Conservation (phyloP, 1,140 invertebrate genomes). For the Watersipora subatra region DNA sequence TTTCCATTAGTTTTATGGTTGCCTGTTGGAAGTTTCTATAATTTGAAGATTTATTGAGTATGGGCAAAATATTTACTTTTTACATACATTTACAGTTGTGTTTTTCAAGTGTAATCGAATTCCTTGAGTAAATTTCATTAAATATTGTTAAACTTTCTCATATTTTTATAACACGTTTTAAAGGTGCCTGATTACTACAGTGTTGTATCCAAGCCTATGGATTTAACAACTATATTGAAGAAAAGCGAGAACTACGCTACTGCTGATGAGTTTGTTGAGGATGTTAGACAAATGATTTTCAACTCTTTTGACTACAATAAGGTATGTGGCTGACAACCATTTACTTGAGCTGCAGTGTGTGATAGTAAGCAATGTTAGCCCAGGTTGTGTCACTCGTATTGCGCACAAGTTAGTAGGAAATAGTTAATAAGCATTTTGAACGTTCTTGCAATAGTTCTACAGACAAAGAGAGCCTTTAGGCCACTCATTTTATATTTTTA, state of each 20-base stretch:
- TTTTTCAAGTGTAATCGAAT: too few species aligned
- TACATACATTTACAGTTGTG: too few species aligned
- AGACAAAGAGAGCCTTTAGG: background rate
- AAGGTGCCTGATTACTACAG: slow-evolving; percentile 6
- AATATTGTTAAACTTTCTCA: too few species aligned
- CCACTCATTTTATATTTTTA: background rate
- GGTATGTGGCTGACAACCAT: background rate
- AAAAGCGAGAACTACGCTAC: background rate
- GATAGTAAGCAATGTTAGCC: background rate
- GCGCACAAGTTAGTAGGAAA: background rate
- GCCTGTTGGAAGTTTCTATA: too few species aligned
- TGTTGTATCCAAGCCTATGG: background rate
- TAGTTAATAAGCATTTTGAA: background rate
- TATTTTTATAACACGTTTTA: too few species aligned
- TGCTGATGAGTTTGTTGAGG: background rate
- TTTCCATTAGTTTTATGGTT: too few species aligned
- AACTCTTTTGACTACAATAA: slow-evolving; percentile 9
- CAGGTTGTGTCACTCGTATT: background rate
- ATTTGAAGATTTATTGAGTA: too few species aligned
- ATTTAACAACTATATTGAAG: background rate
- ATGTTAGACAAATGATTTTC: slow-evolving; percentile 6
- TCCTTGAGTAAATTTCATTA: too few species aligned
- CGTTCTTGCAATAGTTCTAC: background rate
- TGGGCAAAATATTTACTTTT: too few species aligned
- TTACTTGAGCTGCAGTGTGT: background rate